phyloP scores from a whole-genome alignment of 1,140 invertebrate species.

The Temnothorax longispinosus region DNA sequence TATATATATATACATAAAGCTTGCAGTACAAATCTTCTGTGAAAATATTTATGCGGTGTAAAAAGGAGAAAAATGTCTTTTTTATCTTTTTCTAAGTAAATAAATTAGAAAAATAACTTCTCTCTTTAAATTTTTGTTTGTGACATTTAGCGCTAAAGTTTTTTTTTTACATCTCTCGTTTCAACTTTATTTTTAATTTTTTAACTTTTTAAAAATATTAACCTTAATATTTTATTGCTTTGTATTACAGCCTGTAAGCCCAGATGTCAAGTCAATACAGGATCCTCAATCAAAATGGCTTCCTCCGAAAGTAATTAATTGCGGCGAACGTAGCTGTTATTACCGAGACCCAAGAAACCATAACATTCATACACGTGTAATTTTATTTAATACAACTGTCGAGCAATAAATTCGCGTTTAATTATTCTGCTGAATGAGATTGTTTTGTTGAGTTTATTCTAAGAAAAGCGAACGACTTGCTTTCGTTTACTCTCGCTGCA shows the following conservation, averaged over 20 bases:
- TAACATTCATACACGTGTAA: neutral
- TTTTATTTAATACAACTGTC: neutral
- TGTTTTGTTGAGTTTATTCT: neutral
- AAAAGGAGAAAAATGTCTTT: neutral
- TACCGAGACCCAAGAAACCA: neutral
- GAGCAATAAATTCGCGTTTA: neutral
- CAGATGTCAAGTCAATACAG: neutral
- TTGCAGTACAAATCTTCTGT: neutral
- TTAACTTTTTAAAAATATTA: neutral
- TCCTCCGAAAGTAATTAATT: neutral
- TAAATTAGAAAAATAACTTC: neutral
- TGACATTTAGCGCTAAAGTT: neutral
- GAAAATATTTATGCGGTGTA: neutral
- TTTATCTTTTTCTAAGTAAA: neutral
- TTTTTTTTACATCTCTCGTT: neutral
- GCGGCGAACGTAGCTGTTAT: neutral
- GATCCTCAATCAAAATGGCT: neutral
- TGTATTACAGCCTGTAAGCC: neutral
- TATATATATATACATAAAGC: neutral
- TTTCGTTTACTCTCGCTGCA: neutral
- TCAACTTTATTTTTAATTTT: neutral
- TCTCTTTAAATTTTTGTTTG: neutral
- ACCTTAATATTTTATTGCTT: neutral
- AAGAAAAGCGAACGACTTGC: conserved; percentile 9
- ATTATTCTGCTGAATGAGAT: neutral